A percentile compares a stretch with the other conserved stretches of the same genome.
phyloP scores from a whole-genome alignment of 2,797 vertebrate species.

The Rhinatrema bivittatum region DNA sequence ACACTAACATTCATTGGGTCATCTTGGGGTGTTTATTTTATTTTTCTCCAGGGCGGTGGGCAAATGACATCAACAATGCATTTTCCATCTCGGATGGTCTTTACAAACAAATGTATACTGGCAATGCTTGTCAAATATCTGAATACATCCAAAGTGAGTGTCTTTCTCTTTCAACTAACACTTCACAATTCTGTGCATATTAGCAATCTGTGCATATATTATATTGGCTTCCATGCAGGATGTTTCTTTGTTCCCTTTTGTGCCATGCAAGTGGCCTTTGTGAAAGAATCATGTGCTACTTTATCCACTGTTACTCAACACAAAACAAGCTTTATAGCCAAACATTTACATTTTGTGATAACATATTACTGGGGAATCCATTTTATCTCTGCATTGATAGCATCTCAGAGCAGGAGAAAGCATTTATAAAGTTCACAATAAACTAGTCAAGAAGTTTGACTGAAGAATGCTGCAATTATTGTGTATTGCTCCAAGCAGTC shows the following conservation, averaged over 20 bases:
- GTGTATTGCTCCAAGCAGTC: constrained; percentile 34
- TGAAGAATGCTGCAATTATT: constrained; percentile 20
- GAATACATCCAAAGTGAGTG: too few species aligned
- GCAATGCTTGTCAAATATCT: too few species aligned
- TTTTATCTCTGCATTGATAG: constrained; percentile 11
- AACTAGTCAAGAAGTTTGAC: constrained; percentile 26
- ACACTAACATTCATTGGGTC: constrained; percentile 51
- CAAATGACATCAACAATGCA: constrained; percentile 31
- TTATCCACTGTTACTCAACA: constrained; percentile 21
- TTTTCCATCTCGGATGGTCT: too few species aligned
- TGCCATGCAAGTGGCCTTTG: constrained; percentile 5
- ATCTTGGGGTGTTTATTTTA: constrained; percentile 11
- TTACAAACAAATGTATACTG: too few species aligned
- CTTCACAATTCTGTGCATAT: too few species aligned
- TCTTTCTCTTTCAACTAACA: too few species aligned
- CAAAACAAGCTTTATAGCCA: constrained; percentile 14
- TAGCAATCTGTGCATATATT: too few species aligned
- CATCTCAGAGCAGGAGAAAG: constrained; percentile 10
- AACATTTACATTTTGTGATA: constrained; percentile 9
- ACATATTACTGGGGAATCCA: neutral
- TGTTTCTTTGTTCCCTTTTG: neutral
- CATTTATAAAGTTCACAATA: constrained; percentile 24
- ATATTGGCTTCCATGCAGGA: neutral
- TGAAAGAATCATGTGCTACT: constrained; percentile 19
- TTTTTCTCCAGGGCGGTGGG: constrained; percentile 8